Base-by-base conservation (phyloP, 2,888 invertebrate species). In the Diabrotica balteata region DNA sequence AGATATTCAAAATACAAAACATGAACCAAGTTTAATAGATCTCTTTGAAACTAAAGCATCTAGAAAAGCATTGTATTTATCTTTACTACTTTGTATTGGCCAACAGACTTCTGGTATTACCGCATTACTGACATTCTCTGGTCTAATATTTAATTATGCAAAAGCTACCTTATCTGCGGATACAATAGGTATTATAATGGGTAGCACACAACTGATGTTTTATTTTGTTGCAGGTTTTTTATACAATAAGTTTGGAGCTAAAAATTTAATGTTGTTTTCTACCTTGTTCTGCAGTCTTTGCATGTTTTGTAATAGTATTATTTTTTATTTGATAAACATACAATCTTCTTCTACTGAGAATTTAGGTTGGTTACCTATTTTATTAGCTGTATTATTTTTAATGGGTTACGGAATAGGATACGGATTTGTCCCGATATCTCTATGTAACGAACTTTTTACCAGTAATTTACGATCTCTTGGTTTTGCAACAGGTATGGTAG, bases 41-140 rank as follows among this genome's bases (percentile, higher is more conserved):
- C 17, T 17, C 2, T 17, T 17, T 17, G 17, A 17, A 17, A 17
- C 17, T 17, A 17, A 17, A 17, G 53, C 53, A 3, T 53, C 53
- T 8, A 53, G n/a, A 17, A 55, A 45, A 55, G 55, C 55, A n/a
- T 55, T 55, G 44, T 55, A 44, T n/a, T 10, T 55, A 44, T 55
- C 55, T 8, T n/a, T 55, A 55, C 11, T 55, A 17, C 17, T 55
- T 17, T 55, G 44, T 45, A 1, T 11, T 8, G 55, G 55, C 8
- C 44, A 44, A 55, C 11, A 45, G 44, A 44, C 55, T 8, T 55
- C 45, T 7, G 55, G 55, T 7, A 7, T 11, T 7, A 8, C 44
- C 8, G 8, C 11, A 2, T 8, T 55, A 44, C 7, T 45, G 1
- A 55, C 55, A 4, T 55, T 55, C 8, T 2, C 44, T n/a, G 55